phyloP scores from a whole-genome alignment of 2,888 invertebrate species.

The Drosophila sordidula region DNA sequence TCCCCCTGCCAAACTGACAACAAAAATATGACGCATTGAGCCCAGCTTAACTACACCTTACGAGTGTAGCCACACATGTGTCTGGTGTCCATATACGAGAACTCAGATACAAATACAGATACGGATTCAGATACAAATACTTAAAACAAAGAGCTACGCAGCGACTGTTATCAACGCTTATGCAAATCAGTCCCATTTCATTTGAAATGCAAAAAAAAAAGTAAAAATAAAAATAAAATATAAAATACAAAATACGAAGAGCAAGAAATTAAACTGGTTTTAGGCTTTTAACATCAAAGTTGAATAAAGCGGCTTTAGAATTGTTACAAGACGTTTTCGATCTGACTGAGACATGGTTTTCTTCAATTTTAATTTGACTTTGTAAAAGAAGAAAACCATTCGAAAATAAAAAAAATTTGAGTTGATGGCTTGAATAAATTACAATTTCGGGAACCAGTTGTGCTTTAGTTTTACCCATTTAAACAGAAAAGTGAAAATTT shows the following conservation, averaged over 20 bases:
- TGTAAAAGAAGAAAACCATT: slow-evolving; percentile 10
- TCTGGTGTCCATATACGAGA: slow-evolving; percentile 3
- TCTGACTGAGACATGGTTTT: neutral
- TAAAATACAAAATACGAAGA: slow-evolving; percentile 21
- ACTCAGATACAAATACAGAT: slow-evolving; percentile 7
- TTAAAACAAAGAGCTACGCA: slow-evolving; percentile 28
- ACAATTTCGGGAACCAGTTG: neutral
- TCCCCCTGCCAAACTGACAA: slow-evolving; percentile 29
- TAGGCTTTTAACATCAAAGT: slow-evolving; percentile 35
- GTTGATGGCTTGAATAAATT: neutral
- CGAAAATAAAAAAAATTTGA: neutral
- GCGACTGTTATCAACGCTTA: slow-evolving; percentile 71
- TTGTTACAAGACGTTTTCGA: slow-evolving; percentile 6
- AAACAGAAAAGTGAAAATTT: slow-evolving; percentile 27
- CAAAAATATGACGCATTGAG: slow-evolving; percentile 51
- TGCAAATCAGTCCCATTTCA: slow-evolving; percentile 66
- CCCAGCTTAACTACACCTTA: slow-evolving; percentile 19
- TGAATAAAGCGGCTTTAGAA: slow-evolving; percentile 23
- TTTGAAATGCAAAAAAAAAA: slow-evolving; percentile 57
- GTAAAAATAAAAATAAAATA: slow-evolving; percentile 35
- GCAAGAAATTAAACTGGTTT: slow-evolving; percentile 59
- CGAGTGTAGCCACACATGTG: slow-evolving; percentile 1
- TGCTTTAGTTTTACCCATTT: slow-evolving; percentile 5
- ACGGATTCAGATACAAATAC: slow-evolving; percentile 14
- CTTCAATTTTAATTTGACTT: slow-evolving; percentile 1